Base-by-base conservation (phyloP, 2,797 vertebrate species). In the Myotis planiceps region DNA sequence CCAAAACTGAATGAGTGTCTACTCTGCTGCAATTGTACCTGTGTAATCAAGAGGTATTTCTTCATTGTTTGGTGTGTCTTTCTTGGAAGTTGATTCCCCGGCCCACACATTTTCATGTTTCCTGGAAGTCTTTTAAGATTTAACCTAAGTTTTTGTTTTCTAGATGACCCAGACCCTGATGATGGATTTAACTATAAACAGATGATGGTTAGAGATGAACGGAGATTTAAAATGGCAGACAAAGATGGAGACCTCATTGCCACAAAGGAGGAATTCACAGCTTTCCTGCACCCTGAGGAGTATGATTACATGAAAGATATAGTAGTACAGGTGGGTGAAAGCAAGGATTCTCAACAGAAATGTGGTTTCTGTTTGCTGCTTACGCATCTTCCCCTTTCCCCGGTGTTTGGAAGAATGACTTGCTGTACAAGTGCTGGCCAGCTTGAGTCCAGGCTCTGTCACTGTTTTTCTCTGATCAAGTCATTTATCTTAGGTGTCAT, bases 101-200 rank as follows among this genome's bases (percentile, higher is more conserved):
- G 25, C 25, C 39, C 18, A 37, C n/a, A 71, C 19, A 6, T 86
- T 84, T 80, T 82, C 8, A 2, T 86, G 23, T 92, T 94, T 92
- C 93, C 63, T 80, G 21, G 15, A 66, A 89, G 29, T 47, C 55
- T 81, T 74, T 91, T 90, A 82, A 78, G 55, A 74, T 47, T 55
- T 90, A 71, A 45, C 37, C n/a, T 87, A 58, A 79, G 49, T 76
- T 94, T 90, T 93, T 95, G 15, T 34, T 84, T 45, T 96, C 34
- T 98, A 99, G 99, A 99, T 39, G 99, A 99, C 76, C 99, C 99
- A 0, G 99, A 99, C 91, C 99, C 99, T 0, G 99, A 99, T 3
- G 99, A 99, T 55, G 99, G 99, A 4, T 99, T 99, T 93, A 99
- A 99, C 98, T 99, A 99, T 95, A 98, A 98, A 9, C 99, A 99